Evolutionary conservation across 2,113 vertebrate species (phyloP), one percentile per base, ranked within the genome.

Genomic region (Chelonoidis abingdonii): DNA sequence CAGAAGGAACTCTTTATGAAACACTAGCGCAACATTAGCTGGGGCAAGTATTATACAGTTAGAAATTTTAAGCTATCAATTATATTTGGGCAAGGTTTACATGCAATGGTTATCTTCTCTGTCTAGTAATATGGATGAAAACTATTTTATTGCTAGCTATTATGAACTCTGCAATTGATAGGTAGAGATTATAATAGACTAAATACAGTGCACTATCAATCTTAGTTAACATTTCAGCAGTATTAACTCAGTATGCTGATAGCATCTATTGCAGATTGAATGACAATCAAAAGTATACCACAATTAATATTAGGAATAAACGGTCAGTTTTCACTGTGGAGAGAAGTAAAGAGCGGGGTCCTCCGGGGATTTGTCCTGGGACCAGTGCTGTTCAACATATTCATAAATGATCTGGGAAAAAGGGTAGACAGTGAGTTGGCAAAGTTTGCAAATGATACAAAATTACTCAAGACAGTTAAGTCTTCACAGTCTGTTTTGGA

Each of bases 121-220:
- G 91, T 95, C 94, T 84, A 87, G 83, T 87, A 53, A 82, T 90
- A 86, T 96, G 90, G 93, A 96, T 93, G 96, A 94, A 98, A 97
- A 98, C 97, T 96, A 96, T 96, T 98, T 98, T 98, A 98, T 98
- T 98, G 93, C 98, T 94, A 92, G 93, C 80, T 97, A 91, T 98
- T 98, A 98, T 97, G 97, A 97, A 97, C 96, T 97, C 96, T 86
- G 75, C 93, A 97, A 98, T 98, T 98, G 98, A 95, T 95, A 89
- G 75, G 93, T 90, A 78, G 97, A 98, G 98, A 98, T 98, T 98
- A 97, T 91, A 97, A 96, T 81, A 88, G 79, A 95, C 85, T 97
- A 98, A 94, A 98, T 97, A 89, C 50, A 95, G 93, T 69, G 78
- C 4, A 2, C 87, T 96, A 97, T 98, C 96, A 97, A 95, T 94